Evolutionary conservation across 2,888 invertebrate genomes (phyloP), one percentile per base, ranked within the genome.

Genomic region (Mamestra brassicae): DNA sequence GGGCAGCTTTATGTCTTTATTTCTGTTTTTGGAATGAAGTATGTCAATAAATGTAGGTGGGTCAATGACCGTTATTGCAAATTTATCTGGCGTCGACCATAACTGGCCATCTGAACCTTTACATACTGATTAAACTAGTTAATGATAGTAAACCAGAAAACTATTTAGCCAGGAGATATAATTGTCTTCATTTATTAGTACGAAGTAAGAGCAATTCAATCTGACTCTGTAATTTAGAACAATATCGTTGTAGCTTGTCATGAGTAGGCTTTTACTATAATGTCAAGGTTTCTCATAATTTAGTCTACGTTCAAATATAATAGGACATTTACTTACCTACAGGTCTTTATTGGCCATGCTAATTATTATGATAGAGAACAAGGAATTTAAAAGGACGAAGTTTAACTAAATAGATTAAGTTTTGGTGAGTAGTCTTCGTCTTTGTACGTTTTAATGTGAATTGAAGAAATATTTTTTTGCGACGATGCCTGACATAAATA

Each of bases 211-310:
- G 54, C 54, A 54, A 60, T 60, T 60, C 60, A 17, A 38, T 60
- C 38, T 34, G 52, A 38, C 13, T 55, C 17, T 45, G 36, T 42
- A 68, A 17, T 50, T 55, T 57, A 69, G 15, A 54, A 54, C 34
- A 60, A 76, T 76, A 76, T 63, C 36, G n/a, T 58, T 70, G 52
- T 69, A 45, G 69, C 26, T 45, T 63, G 61, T 26, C 38, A 34
- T n/a, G 36, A 42, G 38, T 60, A 26, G 47, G 15, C n/a, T 10
- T 54, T 5, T 64, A 64, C 11, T 54, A 76, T 45, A 36, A 38
- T 54, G 11, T 34, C 26, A 13, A 42, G 50, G 3, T 26, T 50
- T 60, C 36, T 47, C 52, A 64, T 64, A 60, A 76, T 54, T 57
- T 38, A 47, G 45, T n/a, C 7, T 45, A 26, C 15, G 36, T 57